Conservation (phyloP, 2,888 invertebrate genomes). For the Polydrusus cervinus region DNA sequence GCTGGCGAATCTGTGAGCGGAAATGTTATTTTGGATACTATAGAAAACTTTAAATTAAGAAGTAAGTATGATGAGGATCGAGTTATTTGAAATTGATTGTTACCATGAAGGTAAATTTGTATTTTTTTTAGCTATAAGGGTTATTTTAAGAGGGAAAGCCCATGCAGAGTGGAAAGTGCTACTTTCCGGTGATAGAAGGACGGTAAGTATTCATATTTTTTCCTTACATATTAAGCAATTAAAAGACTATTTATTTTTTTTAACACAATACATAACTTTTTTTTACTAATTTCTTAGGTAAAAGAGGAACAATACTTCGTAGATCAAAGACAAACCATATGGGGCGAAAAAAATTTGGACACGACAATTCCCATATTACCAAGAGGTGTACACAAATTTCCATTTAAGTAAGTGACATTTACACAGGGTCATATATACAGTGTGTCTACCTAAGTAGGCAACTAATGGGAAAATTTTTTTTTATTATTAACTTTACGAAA, state of each 20-base stretch:
- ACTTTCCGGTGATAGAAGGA: slow-evolving; percentile 81
- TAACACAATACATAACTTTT: no score
- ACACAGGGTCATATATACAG: no score
- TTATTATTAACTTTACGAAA: no score
- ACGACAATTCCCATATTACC: slow-evolving; percentile 80
- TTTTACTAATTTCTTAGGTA: slow-evolving; percentile 61
- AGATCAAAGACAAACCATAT: slow-evolving; percentile 81
- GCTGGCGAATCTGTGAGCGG: slow-evolving; percentile 82
- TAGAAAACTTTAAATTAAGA: slow-evolving; percentile 84
- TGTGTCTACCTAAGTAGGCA: no score
- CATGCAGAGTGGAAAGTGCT: slow-evolving; percentile 86
- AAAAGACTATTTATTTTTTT: no score
- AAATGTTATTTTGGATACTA: slow-evolving; percentile 80
- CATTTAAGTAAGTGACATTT: slow-evolving; percentile 70
- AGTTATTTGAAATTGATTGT: no score
- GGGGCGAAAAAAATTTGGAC: slow-evolving; percentile 81
- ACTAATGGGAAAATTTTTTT: no score
- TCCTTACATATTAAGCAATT: background rate
- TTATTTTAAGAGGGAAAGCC: slow-evolving; percentile 82
- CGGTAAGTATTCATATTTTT: slow-evolving; percentile 69
- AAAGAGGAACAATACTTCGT: slow-evolving; percentile 86
- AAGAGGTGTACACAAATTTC: slow-evolving; percentile 81
- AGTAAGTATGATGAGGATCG: no score
- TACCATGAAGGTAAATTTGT: no score
- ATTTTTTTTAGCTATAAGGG: slow-evolving; percentile 81